These are phyloP conservation scores for Poeciliopsis retropinna DNA, from an alignment of 2,113 vertebrate species.

Conservation along the genomic window DNA sequence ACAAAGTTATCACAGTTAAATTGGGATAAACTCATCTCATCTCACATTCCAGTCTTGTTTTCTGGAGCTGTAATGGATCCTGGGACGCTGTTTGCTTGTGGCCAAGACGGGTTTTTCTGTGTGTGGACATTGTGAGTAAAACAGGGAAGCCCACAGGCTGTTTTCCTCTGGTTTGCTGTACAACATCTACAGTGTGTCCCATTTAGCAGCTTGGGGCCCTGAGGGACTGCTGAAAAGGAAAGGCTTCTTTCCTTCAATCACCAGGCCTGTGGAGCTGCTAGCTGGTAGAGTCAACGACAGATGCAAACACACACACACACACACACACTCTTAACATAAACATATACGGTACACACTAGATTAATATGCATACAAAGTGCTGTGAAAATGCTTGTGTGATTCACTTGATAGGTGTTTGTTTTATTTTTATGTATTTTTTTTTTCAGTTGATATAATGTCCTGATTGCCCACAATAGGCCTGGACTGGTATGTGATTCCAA, in stretches of 20 bases:
- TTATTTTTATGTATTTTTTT: constrained; percentile 23
- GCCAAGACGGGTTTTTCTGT: constrained; percentile 41
- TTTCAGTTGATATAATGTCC: constrained; percentile 50
- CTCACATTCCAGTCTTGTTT: constrained; percentile 40
- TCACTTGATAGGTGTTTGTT: constrained; percentile 47
- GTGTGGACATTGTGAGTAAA: constrained; percentile 50
- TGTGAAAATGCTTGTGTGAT: constrained; percentile 41
- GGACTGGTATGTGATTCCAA: constrained; percentile 57
- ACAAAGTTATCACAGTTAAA: constrained; percentile 31
- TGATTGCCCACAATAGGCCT: constrained; percentile 63
- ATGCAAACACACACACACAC: constrained; percentile 34
- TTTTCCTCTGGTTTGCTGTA: constrained; percentile 69
- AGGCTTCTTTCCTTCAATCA: constrained; percentile 68
- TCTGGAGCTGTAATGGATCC: constrained; percentile 57
- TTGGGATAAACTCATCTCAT: constrained; percentile 30
- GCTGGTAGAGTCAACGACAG: constrained; percentile 43
- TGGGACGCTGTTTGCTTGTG: constrained; percentile 60
- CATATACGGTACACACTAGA: constrained; percentile 35
- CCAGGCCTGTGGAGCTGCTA: constrained; percentile 59
- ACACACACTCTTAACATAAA: constrained; percentile 26
- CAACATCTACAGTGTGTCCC: constrained; percentile 63
- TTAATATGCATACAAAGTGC: constrained; percentile 51
- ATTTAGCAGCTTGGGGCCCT: constrained; percentile 69
- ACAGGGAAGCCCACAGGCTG: constrained; percentile 65
- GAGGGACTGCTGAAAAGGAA: constrained; percentile 67